phyloP scores from a whole-genome alignment of 2,113 vertebrate species.

The Leptosomus discolor region DNA sequence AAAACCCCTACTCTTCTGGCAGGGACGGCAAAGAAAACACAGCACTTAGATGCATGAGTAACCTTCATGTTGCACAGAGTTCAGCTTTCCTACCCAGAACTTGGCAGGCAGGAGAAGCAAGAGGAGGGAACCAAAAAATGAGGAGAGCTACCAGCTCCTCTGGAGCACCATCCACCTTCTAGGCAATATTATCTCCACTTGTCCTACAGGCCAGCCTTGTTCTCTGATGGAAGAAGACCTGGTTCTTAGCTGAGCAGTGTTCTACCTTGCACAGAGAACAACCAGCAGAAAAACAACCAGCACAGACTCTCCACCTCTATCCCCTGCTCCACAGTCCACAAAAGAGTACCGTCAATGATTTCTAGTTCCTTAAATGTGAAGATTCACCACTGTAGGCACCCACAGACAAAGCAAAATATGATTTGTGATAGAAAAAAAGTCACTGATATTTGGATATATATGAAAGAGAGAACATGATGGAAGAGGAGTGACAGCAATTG shows the following conservation, averaged over 20 bases:
- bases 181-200: neutral
- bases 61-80: neutral
- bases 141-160: neutral
- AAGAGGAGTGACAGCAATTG: neutral
- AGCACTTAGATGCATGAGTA: neutral
- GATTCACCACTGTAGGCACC: neutral
- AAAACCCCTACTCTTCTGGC: neutral
- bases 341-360: neutral
- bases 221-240: neutral
- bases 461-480: neutral
- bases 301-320: neutral
- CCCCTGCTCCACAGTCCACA: neutral
- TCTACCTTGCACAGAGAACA: neutral
- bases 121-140: neutral
- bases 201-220: neutral
- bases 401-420: neutral
- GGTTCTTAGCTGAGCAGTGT: neutral
- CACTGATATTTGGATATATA: neutral
- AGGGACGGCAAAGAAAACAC: neutral
- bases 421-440: neutral
- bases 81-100: neutral
- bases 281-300: neutral
- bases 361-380: neutral
- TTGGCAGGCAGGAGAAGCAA: neutral
- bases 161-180: neutral